These are phyloP conservation scores for Trichechus manatus DNA, from an alignment of 2,113 vertebrate species.

Conservation along the genomic window DNA sequence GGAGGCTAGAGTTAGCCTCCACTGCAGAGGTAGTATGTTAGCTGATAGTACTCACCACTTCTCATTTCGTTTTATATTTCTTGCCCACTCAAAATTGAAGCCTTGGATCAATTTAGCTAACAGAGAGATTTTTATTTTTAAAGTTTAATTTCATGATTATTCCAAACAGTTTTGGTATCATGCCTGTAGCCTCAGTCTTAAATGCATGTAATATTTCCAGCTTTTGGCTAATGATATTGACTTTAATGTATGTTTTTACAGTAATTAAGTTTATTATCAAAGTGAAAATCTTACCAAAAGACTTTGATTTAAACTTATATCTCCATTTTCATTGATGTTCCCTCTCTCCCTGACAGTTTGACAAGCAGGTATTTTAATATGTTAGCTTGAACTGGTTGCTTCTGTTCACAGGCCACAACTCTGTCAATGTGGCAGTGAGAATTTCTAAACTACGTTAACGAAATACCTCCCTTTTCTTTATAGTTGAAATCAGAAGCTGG, in stretches of 20 bases:
- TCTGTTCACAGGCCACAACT: neutral
- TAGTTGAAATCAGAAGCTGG: slow-evolving; percentile 18
- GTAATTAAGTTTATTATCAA: slow-evolving; percentile 14
- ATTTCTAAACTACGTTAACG: neutral
- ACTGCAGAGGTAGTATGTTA: neutral
- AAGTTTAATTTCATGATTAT: slow-evolving; percentile 48
- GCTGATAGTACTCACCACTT: neutral
- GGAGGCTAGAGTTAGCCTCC: neutral
- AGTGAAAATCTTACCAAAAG: slow-evolving; percentile 2
- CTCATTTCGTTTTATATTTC: neutral
- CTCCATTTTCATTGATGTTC: neutral
- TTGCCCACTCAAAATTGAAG: slow-evolving; percentile 24
- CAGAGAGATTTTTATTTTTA: slow-evolving; percentile 34
- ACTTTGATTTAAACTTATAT: slow-evolving; percentile 1
- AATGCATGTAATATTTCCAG: neutral
- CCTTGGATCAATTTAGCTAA: slow-evolving; percentile 18
- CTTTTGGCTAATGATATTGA: neutral
- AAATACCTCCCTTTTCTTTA: neutral
- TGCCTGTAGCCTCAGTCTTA: neutral
- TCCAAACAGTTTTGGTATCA: neutral
- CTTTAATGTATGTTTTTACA: neutral
- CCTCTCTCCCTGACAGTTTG: neutral
- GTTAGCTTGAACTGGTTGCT: neutral
- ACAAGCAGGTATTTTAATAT: slow-evolving; percentile 6
- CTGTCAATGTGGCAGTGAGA: neutral